Conservation (phyloP, 1,140 invertebrate species). For the Drosophila micromelanica region DNA sequence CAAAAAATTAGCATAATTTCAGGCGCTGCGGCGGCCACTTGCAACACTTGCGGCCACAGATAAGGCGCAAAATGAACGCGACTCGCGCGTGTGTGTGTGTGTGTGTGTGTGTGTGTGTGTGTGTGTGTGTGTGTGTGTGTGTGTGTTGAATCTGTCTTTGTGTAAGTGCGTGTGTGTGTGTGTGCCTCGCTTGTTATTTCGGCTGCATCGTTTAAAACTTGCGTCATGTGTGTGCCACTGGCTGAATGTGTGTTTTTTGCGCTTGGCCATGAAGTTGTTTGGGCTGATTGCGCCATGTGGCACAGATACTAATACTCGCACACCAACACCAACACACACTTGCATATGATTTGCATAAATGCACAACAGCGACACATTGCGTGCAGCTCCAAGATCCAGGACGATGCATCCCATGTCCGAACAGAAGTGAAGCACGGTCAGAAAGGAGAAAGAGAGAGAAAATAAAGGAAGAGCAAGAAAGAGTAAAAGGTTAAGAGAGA, state of each 20-base stretch:
- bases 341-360: constrained; percentile 70
- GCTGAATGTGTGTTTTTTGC: constrained; percentile 21
- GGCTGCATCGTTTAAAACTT: constrained; percentile 49
- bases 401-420: constrained; percentile 29
- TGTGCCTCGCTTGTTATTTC: constrained; percentile 57
- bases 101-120: constrained; percentile 1
- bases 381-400: constrained; percentile 33
- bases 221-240: constrained; percentile 46
- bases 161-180: constrained; percentile 10
- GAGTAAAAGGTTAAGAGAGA: not conserved
- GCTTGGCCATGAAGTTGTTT: constrained; percentile 47
- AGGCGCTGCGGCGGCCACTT: constrained; percentile 63
- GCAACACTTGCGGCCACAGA: constrained; percentile 72
- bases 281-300: constrained; percentile 31
- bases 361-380: constrained; percentile 51
- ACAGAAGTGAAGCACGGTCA: constrained; percentile 7
- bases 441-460: not conserved
- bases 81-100: constrained; percentile 23
- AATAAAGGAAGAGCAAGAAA: not conserved
- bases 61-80: constrained; percentile 78
- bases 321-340: constrained; percentile 14
- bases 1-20: constrained; percentile 80
- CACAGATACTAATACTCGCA: constrained; percentile 27
- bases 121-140: constrained; percentile 19
- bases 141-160: too few species aligned